Conservation (phyloP, 2,113 vertebrate genomes). For the Eonycteris spelaea region DNA sequence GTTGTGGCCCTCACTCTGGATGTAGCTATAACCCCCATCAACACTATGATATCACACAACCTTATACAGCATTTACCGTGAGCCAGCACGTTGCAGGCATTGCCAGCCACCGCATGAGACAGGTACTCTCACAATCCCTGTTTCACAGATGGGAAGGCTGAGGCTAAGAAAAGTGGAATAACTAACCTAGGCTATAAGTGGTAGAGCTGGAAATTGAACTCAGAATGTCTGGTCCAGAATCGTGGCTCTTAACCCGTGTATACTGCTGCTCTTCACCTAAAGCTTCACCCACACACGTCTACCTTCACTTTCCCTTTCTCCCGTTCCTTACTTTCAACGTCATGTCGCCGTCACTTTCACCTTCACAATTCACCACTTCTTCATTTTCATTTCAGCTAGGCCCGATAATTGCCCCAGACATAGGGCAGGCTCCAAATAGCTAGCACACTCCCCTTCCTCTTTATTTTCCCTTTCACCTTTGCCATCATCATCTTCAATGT, state of each 20-base stretch:
- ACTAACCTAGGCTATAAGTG: background rate
- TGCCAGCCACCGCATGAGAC: background rate
- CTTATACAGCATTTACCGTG: background rate
- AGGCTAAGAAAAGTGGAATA: background rate
- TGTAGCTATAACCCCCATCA: background rate
- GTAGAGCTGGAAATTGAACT: conserved; percentile 9
- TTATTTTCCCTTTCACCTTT: background rate
- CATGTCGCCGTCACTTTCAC: background rate
- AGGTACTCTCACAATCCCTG: background rate
- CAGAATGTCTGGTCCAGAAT: background rate
- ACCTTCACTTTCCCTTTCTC: background rate
- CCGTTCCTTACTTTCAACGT: background rate
- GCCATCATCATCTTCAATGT: background rate
- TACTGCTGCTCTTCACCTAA: background rate
- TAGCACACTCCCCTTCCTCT: background rate
- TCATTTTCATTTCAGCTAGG: background rate
- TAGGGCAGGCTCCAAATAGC: background rate
- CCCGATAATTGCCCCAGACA: background rate
- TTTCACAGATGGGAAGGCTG: background rate
- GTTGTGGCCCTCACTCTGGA: background rate
- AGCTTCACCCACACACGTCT: background rate
- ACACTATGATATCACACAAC: too few species aligned
- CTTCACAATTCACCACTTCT: background rate
- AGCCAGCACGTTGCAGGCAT: background rate
- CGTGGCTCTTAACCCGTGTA: background rate